These are phyloP conservation scores for Malurus leucopterus DNA, from an alignment of 2,797 vertebrate genomes.

Conservation along the genomic window DNA sequence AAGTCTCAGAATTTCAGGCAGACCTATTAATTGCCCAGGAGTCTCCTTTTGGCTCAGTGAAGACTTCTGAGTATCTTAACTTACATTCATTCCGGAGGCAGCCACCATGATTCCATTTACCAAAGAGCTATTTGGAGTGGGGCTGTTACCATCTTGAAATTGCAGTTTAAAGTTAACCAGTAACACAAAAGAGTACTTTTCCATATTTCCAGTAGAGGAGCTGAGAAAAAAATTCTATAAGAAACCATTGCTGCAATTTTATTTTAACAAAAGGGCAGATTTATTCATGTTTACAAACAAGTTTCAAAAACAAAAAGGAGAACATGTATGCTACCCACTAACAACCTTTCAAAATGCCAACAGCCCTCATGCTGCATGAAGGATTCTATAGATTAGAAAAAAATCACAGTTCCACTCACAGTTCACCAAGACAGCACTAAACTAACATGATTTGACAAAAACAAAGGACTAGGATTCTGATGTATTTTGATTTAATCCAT, in stretches of 20 bases:
- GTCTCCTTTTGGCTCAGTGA: background rate
- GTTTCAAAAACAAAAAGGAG: slow-evolving; percentile 84
- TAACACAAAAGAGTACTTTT: slow-evolving; percentile 29
- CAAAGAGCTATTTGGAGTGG: slow-evolving; percentile 15
- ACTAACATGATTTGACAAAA: slow-evolving; percentile 87
- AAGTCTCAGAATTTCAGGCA: background rate
- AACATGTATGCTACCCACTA: slow-evolving; percentile 73
- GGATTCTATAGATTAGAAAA: slow-evolving; percentile 76
- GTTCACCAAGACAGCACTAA: slow-evolving; percentile 87
- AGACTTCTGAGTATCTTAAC: background rate
- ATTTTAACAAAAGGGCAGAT: slow-evolving; percentile 81
- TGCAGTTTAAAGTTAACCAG: slow-evolving; percentile 23
- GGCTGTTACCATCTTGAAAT: slow-evolving; percentile 75
- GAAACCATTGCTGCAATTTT: slow-evolving; percentile 83
- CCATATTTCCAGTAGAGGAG: slow-evolving; percentile 46
- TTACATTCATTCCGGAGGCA: slow-evolving; percentile 34
- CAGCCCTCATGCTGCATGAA: slow-evolving; percentile 83
- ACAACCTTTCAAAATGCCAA: slow-evolving; percentile 83
- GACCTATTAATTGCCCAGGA: background rate
- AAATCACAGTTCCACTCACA: slow-evolving; percentile 83
- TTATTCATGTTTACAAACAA: slow-evolving; percentile 85
- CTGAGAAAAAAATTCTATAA: slow-evolving; percentile 74
- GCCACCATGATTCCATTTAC: slow-evolving; percentile 29
- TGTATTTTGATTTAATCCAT: slow-evolving; percentile 88
- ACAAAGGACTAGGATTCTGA: slow-evolving; percentile 86